These are phyloP conservation scores for Achatina immaculata DNA, from an alignment of 1,140 invertebrate species.

Conservation along the genomic window DNA sequence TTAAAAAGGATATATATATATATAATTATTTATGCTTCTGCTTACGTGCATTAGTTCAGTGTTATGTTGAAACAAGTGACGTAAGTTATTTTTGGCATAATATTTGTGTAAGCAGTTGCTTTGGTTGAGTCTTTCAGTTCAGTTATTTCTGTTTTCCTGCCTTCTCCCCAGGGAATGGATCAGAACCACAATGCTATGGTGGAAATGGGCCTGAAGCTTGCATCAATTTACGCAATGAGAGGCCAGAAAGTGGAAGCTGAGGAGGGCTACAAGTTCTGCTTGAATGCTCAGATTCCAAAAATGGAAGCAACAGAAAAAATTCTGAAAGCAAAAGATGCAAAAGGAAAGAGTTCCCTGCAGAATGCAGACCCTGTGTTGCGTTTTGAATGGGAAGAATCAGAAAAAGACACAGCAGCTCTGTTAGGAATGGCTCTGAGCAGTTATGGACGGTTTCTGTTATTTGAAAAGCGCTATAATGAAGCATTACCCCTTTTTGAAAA, in stretches of 20 bases:
- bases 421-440: slow-evolving; percentile 83
- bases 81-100: no score
- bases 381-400: slow-evolving; percentile 59
- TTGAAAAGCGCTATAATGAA: slow-evolving; percentile 75
- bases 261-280: slow-evolving; percentile 82
- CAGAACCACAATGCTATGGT: slow-evolving; percentile 83
- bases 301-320: slow-evolving; percentile 68
- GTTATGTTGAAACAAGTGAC: no score
- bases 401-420: slow-evolving; percentile 76
- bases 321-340: slow-evolving; percentile 74
- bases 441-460: slow-evolving; percentile 83
- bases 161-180: slow-evolving; percentile 75
- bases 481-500: slow-evolving; percentile 79
- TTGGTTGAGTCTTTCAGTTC: no score
- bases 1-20: no score
- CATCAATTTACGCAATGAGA: slow-evolving; percentile 73
- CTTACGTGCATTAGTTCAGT: no score
- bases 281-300: slow-evolving; percentile 78
- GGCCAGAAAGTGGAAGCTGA: slow-evolving; percentile 80
- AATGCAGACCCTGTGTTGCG: slow-evolving; percentile 71
- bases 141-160: slow-evolving; percentile 1
- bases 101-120: no score
- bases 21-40: no score
- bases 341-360: slow-evolving; percentile 72
- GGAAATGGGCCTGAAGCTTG: slow-evolving; percentile 79